phyloP scores from a whole-genome alignment of 2,113 vertebrate genomes.

The Melozone crissalis region DNA sequence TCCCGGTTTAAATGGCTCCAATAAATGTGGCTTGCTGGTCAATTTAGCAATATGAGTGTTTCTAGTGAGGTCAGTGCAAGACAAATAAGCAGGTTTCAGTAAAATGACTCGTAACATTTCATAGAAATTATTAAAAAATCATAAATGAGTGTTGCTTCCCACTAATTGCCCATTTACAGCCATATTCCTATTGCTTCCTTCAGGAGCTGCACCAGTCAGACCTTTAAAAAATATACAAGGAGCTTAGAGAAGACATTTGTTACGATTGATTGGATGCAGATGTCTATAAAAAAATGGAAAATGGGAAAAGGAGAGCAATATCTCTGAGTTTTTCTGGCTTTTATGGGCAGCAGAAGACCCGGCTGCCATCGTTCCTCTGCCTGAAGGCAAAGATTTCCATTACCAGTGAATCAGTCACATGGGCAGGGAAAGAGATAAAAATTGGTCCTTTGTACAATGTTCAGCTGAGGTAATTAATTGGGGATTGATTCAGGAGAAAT shows the following conservation, averaged over 20 bases:
- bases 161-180: background rate
- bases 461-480: slow-evolving; percentile 35
- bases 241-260: background rate
- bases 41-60: slow-evolving; percentile 17
- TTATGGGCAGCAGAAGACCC: slow-evolving; percentile 2
- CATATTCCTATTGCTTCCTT: background rate
- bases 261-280: background rate
- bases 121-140: slow-evolving; percentile 24
- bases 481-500: slow-evolving; percentile 25
- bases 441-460: background rate
- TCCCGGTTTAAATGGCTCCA: slow-evolving; percentile 1
- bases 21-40: slow-evolving; percentile 7
- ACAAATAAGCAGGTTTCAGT: slow-evolving; percentile 1
- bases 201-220: background rate
- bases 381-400: background rate
- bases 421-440: background rate
- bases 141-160: background rate
- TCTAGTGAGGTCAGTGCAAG: background rate
- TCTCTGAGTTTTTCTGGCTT: background rate
- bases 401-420: background rate
- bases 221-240: background rate
- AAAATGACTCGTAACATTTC: background rate
- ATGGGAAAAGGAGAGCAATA: background rate
- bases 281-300: background rate
- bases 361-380: background rate